Conservation (phyloP, 2,888 invertebrate species). For the Biston betularia region DNA sequence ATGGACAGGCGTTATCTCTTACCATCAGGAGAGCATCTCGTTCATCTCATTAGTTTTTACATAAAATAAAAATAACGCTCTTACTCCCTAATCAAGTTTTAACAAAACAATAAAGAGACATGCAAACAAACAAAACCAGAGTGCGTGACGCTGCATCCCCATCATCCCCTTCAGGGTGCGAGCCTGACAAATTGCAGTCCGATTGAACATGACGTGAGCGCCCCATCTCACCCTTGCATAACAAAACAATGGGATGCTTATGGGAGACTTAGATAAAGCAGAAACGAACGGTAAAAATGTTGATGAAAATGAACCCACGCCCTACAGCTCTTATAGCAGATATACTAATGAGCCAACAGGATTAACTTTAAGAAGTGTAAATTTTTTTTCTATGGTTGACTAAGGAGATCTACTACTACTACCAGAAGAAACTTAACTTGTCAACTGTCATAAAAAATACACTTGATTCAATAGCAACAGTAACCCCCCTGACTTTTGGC, state of each 20-base stretch:
- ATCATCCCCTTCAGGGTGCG: slow-evolving; percentile 41
- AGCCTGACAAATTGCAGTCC: slow-evolving; percentile 72
- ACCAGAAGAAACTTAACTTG: no score
- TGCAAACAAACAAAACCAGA: slow-evolving; percentile 24
- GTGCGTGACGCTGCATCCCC: slow-evolving; percentile 28
- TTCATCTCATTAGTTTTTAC: no score
- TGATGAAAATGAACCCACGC: no score
- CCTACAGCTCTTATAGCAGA: no score
- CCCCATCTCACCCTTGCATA: slow-evolving; percentile 32
- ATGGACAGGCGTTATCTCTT: no score
- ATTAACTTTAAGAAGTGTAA: no score
- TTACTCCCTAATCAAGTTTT: slow-evolving; percentile 5
- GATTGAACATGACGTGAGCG: slow-evolving; percentile 60
- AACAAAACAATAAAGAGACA: slow-evolving; percentile 14
- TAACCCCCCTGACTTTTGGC: no score
- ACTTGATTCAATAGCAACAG: slow-evolving; percentile 20
- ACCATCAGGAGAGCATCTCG: no score
- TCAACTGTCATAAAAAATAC: neutral
- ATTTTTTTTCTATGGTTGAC: no score
- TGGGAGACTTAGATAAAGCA: slow-evolving; percentile 3
- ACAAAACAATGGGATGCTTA: slow-evolving; percentile 12
- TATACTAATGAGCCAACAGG: no score
- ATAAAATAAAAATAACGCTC: no score
- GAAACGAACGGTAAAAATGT: neutral
- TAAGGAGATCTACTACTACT: no score